Evolutionary conservation across 2,797 vertebrate genomes (phyloP), one percentile per base, ranked within the genome.

Genomic region (Ispidina lecontei): DNA sequence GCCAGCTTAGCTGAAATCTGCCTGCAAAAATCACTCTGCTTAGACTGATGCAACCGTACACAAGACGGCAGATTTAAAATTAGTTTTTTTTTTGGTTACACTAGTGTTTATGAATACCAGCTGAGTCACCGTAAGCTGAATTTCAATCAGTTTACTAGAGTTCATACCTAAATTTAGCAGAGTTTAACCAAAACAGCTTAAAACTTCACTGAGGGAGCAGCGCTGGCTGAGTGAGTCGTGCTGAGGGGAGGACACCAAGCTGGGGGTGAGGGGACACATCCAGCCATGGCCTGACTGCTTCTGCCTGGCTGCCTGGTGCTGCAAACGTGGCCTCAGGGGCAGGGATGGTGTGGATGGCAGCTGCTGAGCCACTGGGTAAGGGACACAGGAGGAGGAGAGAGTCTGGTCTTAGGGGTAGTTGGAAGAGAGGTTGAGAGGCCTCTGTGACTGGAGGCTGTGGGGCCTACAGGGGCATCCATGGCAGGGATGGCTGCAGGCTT

Each of bases 91-190:
- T 82, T 71, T 60, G 56, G 62, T 93, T 95, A 93, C 1, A 0
- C 41, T 90, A 54, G 49, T 94, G 91, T 94, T 94, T 94, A 89
- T 94, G 90, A 90, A 84, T 85, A 72, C 86, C 84, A 87, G 49
- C 69, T 95, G 84, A 95, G 58, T 95, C 90, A 95, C 58, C 1
- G 3, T 14, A 51, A 84, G 62, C 81, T 85, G 89, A 89, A 94
- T 93, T 95, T 96, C 90, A 95, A 95, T 75, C 75, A 74, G 84
- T 89, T 95, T 94, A 87, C 78, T 77, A 4, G 87, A 91, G 92
- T 91, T 95, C 92, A 72, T 76, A 68, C 52, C 52, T 93, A 87
- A 93, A 94, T 89, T 93, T 76, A 87, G 49, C 0, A 0, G 21
- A 35, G 31, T 83, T 93, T 85, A 91, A 12, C 65, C 4, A 2